Evolutionary conservation across 2,888 invertebrate genomes (phyloP), one percentile per base, ranked within the genome.

Genomic region (Chrysolina oricalcia): DNA sequence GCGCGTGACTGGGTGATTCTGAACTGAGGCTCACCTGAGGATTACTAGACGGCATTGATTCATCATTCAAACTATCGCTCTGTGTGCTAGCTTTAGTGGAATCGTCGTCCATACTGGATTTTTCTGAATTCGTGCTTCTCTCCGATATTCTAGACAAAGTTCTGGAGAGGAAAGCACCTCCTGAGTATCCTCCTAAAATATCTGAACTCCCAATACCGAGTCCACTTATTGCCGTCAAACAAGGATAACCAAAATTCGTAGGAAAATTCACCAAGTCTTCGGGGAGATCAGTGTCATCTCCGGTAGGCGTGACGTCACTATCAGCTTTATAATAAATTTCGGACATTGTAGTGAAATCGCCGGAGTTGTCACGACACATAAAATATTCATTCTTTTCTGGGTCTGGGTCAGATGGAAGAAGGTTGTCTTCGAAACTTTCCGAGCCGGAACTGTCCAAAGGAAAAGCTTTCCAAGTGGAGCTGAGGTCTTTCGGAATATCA

Each of bases 111-210:
- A 95, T 93, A 85, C 96, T 96, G 2, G 95, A 95, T 87, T 96
- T 96, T 86, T 96, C 96, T 0, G 96, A 96, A 13, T 96, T 95
- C 11, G 96, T 96, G 81, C 96, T 96, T 59, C 96, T 91, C 88
- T 97, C 97, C 0, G 96, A 96, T 85, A 97, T 97, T 78, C 96
- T 91, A 0, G 96, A 96, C 40, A 96, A 90, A 0, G 96, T 96
- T 59, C 96, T 91, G 0, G 93, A 93, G 23, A 94, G 86, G 88
- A 95, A 96, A 64, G 93, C 93, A 62, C 93, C 93, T 8, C 83
- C 84, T 4, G 83, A 75, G 68, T 84, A 85, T n/a, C 74, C 77
- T 64, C 92, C 91, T 66, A 94, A 91, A 63, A 94, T 92, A 85
- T 94, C 95, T 0, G 93, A 90, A 0, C 91, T 90, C 0, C 91